Base-by-base conservation (phyloP, 2,888 invertebrate species). In the Melieria picta region DNA sequence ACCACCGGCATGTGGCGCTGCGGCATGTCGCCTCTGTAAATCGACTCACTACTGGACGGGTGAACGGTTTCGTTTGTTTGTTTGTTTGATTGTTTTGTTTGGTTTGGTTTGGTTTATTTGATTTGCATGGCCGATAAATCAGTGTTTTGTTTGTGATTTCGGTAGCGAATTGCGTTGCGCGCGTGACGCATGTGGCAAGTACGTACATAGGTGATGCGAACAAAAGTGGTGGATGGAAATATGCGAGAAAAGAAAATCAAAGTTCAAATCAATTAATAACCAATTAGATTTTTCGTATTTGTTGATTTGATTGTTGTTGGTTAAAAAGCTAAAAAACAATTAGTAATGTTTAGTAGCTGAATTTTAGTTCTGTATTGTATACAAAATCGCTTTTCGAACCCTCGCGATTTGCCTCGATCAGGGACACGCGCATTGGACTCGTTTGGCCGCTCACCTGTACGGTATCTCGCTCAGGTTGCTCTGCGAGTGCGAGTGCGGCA, bases 401-500 rank as follows among this genome's bases (percentile, higher is more conserved):
- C 9, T 16, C 47, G 56, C 16, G 16, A 45, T 7, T 9, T 43
- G 13, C 43, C 45, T 46, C 1, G 3, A 0, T 10, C 47, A 47
- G 6, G 9, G 3, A 10, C 0, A 43, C 3, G n/a, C 13, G 13
- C 16, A 5, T 7, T n/a, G 16, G 11, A 16, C 50, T 0, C 52
- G 3, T 45, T n/a, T 9, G 61, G 7, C 57, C n/a, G 75, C 80
- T 81, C 88, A 94, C 94, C 95, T 93, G 89, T 93, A 93, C 16
- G 94, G 93, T 80, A 94, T 92, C 82, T 95, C 94, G 83, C 93
- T 92, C 77, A 96, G 91, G 88, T 96, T 96, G 81, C 95, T 95
- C 86, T 96, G 96, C 81, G 94, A 94, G 87, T 95, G 95, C 42
- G 95, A 94, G 86, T 96, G 96, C 67, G 93, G 93, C 68, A 94